A percentile compares a stretch with the other conserved stretches of the same genome.
Conservation (phyloP, 2,888 invertebrate species). For the Cephus spinipes region DNA sequence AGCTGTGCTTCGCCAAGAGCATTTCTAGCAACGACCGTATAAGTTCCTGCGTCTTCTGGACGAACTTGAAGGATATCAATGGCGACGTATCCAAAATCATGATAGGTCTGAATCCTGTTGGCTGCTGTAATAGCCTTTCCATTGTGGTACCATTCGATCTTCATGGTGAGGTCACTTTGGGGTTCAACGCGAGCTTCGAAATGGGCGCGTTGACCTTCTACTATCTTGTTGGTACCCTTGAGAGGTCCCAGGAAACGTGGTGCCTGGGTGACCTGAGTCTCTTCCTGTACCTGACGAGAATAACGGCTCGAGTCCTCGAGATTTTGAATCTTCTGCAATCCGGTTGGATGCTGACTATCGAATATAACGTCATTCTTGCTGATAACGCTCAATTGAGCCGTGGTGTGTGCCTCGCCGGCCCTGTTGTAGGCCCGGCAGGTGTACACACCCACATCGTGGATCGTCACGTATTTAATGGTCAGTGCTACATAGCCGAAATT, state of each 20-base stretch:
- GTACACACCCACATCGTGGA: slow-evolving; percentile 90
- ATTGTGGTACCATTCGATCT: slow-evolving; percentile 97
- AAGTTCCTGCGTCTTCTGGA: slow-evolving; percentile 92
- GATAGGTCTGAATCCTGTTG: slow-evolving; percentile 92
- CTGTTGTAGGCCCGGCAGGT: slow-evolving; percentile 90
- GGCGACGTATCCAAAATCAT: slow-evolving; percentile 97
- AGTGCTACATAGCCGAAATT: slow-evolving; percentile 96
- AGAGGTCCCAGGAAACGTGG: slow-evolving; percentile 90
- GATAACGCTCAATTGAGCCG: slow-evolving; percentile 84
- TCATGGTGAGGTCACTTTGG: slow-evolving; percentile 92
- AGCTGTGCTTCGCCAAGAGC: slow-evolving; percentile 89
- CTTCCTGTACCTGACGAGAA: slow-evolving; percentile 76
- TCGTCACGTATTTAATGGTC: slow-evolving; percentile 90
- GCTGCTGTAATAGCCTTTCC: slow-evolving; percentile 90
- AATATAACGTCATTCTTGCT: slow-evolving; percentile 88
- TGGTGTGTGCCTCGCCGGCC: slow-evolving; percentile 86
- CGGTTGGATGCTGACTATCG: slow-evolving; percentile 93
- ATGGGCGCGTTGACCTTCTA: slow-evolving; percentile 94
- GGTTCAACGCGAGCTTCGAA: slow-evolving; percentile 96
- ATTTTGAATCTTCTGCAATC: slow-evolving; percentile 90
- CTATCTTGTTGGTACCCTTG: slow-evolving; percentile 92
- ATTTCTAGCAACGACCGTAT: slow-evolving; percentile 93
- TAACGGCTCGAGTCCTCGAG: slow-evolving; percentile 87
- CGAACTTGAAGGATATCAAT: slow-evolving; percentile 94
- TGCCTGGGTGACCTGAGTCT: slow-evolving; percentile 80